Percentiles rank a stretch among this genome's conserved stretches.
These are phyloP conservation scores for Drosophila melanosoma DNA, from an alignment of 2,888 invertebrate species.

Conservation along the genomic window DNA sequence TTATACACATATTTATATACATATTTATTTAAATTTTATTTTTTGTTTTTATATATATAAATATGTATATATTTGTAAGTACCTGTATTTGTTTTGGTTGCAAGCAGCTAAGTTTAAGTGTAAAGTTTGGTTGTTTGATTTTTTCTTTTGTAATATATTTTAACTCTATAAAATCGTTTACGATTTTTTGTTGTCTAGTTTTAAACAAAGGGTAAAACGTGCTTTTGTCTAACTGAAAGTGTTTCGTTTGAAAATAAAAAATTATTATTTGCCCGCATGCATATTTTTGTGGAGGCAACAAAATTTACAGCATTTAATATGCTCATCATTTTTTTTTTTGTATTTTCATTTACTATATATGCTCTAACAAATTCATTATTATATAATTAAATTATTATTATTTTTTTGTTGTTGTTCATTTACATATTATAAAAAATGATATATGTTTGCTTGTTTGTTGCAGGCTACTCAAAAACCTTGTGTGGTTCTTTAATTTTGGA, in stretches of 20 bases:
- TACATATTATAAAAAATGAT: constrained; percentile 75
- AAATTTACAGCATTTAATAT: constrained; percentile 45
- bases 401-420: constrained; percentile 41
- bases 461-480: constrained; percentile 70
- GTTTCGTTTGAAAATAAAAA: constrained; percentile 30
- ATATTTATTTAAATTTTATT: constrained; percentile 20
- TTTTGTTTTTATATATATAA: constrained; percentile 33
- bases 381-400: constrained; percentile 52
- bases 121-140: constrained; percentile 65
- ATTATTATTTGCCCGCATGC: constrained; percentile 31
- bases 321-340: constrained; percentile 26
- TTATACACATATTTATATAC: constrained; percentile 33
- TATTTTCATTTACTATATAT: constrained; percentile 42
- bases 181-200: constrained; percentile 62
- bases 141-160: constrained; percentile 51
- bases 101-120: constrained; percentile 79
- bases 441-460: constrained; percentile 58
- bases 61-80: constrained; percentile 75
- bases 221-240: constrained; percentile 45
- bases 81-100: constrained; percentile 81
- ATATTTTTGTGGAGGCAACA: constrained; percentile 43
- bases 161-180: constrained; percentile 74
- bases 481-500: constrained; percentile 59
- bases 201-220: constrained; percentile 29
- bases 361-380: constrained; percentile 71